A percentile compares a stretch with the other conserved stretches of the same genome.
phyloP scores from a whole-genome alignment of 2,888 invertebrate genomes.

The Dinocampus coccinellae region DNA sequence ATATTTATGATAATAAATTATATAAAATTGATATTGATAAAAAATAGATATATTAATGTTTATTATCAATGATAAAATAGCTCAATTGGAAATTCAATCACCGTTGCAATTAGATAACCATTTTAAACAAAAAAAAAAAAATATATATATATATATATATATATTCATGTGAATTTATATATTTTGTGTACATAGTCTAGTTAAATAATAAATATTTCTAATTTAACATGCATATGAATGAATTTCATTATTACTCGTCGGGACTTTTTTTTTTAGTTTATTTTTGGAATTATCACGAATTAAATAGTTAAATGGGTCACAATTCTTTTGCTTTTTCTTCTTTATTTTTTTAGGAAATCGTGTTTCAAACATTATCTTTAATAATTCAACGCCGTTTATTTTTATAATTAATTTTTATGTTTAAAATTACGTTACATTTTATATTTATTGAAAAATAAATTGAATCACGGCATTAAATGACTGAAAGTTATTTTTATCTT shows the following conservation, averaged over 20 bases:
- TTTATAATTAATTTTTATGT: not conserved
- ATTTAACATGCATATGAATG: not conserved
- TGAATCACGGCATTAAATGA: constrained; percentile 49
- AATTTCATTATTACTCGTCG: not conserved
- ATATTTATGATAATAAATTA: constrained; percentile 30
- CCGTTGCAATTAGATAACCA: not conserved
- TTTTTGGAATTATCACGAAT: not conserved
- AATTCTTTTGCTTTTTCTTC: not conserved
- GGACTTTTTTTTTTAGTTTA: not conserved
- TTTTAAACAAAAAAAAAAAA: not conserved
- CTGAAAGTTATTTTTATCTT: constrained; percentile 36
- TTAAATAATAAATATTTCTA: not conserved
- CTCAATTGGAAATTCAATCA: not conserved
- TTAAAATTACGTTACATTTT: not conserved
- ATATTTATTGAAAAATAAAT: constrained; percentile 44
- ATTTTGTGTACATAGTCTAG: not conserved
- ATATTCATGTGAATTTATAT: too few relatives aligned
- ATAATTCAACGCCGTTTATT: not conserved
- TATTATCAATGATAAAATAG: constrained; percentile 40
- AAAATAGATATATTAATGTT: constrained; percentile 16
- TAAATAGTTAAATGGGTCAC: not conserved
- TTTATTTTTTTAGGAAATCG: too few relatives aligned
- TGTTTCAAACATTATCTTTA: too few relatives aligned
- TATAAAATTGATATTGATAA: constrained; percentile 30
- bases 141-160: too few relatives aligned